A percentile compares a stretch with the other conserved stretches of the same genome.
Evolutionary conservation across 2,888 invertebrate species (phyloP).

Genomic region (Heliconius erato): DNA sequence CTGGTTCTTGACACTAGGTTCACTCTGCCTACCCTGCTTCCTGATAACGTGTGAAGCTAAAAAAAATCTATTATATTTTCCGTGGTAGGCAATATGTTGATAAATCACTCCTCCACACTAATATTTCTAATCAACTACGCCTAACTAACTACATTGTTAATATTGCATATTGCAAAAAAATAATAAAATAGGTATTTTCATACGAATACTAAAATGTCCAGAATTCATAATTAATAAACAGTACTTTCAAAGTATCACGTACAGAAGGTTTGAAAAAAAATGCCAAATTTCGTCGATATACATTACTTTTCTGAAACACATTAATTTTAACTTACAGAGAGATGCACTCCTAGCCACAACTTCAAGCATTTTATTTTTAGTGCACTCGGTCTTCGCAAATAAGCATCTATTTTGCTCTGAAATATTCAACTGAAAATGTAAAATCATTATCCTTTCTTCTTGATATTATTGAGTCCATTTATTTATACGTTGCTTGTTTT

Average conservation of each 20-base stretch:
- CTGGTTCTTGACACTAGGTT: not conserved
- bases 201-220: not conserved
- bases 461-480: slow-evolving; percentile 24
- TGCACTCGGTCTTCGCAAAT: slow-evolving; percentile 75
- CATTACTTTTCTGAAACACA: slow-evolving; percentile 33
- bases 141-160: no score
- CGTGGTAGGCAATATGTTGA: no score
- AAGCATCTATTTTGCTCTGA: slow-evolving; percentile 69
- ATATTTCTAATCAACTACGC: no score
- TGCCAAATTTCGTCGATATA: slow-evolving; percentile 18
- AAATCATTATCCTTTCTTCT: slow-evolving; percentile 65
- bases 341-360: slow-evolving; percentile 35
- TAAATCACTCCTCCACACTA: no score
- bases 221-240: not conserved
- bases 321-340: slow-evolving; percentile 33
- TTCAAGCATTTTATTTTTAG: slow-evolving; percentile 45
- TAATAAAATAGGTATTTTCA: not conserved
- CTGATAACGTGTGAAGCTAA: not conserved
- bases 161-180: no score
- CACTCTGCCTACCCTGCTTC: not conserved
- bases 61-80: no score
- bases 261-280: not conserved
- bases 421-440: slow-evolving; percentile 78
- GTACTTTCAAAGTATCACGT: not conserved
- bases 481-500: not conserved